Evolutionary conservation across 2,888 invertebrate species (phyloP), one percentile per base, ranked within the genome.

Genomic region (Drepanosiphum platanoidis): DNA sequence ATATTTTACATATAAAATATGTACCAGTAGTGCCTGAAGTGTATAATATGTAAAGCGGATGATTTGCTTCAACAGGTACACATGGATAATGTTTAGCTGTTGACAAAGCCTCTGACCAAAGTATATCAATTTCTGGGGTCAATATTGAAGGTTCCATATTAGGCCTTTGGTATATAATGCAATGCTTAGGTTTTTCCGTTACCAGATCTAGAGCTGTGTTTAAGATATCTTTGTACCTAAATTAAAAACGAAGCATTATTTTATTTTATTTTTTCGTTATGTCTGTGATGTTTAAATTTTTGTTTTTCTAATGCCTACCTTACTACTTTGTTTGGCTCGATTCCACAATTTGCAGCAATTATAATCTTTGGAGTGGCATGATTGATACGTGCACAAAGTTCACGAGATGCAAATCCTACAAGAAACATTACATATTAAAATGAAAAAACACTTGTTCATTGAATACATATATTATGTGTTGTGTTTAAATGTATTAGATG

Each of bases 41-140:
- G 89, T 98, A 97, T 7, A 98, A 91, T 87, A 98, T 94, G 89
- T 98, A 98, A 15, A 97, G 90, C 0, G 97, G 96, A 88, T 97
- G 95, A 88, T 95, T 96, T 1, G 97, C 95, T 88, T 95, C 95
- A 0, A 97, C 94, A 0, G 97, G 92, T 0, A 96, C 95, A 89
- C 97, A 97, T 1, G 94, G 93, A 79, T 94, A 93, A 0, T 94
- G 94, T 5, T 92, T 92, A 0, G 93, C 92, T 86, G 92, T 90
- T 86, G 90, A 90, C 84, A 96, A 88, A 0, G 94, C 94, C 32
- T 94, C 93, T 3, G 94, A 92, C 96, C 96, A 98, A 82, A 93
- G 91, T 46, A 94, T 91, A 89, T 98, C 97, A 58, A 92, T 90
- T 9, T 92, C 92, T 0, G 91, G 90, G 87, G 93, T 92, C 77